Evolutionary conservation across 30 jellyfish, hydroid and myxozoan genomes (phyloP), one percentile per base, ranked within the genome.

Genomic region (Hydractinia echinata): DNA sequence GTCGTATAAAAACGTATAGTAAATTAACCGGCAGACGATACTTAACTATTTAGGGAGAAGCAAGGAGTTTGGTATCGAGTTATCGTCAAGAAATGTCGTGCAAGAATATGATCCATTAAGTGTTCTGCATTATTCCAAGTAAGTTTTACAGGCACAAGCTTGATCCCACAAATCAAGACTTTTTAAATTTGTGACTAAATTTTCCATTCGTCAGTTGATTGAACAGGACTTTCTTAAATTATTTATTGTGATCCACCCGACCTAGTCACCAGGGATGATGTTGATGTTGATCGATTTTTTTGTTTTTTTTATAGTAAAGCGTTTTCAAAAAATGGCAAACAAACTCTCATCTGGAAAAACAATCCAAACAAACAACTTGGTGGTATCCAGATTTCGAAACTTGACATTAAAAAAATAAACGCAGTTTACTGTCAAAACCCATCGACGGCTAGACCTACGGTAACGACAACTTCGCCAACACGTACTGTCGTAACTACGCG

Each of bases 111-210:
- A 64, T 64, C 74, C 74, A 7, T 44, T 64, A n/a, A 64, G 74
- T 13, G 39, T 64, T 64, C 18, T 64, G 74, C 74, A 64, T 64
- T 64, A 64, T 51, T 64, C 74, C 19, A 64, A 64, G 74, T 64
- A 13, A 64, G 74, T 64, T 30, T 30, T 2, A 30, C 44, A 30
- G 2, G 1, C 44, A 0, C 44, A 30, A 30, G 44, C 44, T 30
- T 30, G 1, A 30, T 30, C 2, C 44, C 44, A 30, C 44, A 30
- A 30, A 30, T 0, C 44, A 30, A 30, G 44, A 2, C 44, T 30
- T 30, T 30, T 30, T 2, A 2, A 30, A 2, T 30, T 30, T 30
- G 44, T 30, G 44, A 30, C 44, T 30, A 30, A 30, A 30, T 30
- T 30, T 30, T 30, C 2, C 44, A 30, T 30, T 30, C 2, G 1